Conservation (phyloP, 2,113 vertebrate genomes). For the Phylloscopus whistleri region DNA sequence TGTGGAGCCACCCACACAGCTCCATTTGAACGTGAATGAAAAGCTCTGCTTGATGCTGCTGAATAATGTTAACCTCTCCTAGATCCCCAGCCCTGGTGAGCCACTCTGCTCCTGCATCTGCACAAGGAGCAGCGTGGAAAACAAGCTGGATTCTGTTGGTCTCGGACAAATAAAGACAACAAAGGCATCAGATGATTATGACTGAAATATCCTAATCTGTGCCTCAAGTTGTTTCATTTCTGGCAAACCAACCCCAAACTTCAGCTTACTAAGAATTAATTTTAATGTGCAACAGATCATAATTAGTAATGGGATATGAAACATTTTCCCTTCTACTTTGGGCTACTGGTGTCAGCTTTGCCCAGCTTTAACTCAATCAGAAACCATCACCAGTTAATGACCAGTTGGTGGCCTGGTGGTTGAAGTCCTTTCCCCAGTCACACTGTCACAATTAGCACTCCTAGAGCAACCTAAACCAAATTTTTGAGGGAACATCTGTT, state of each 20-base stretch:
- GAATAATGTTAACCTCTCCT: slow-evolving; percentile 66
- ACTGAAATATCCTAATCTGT: background rate
- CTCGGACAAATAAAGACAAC: background rate
- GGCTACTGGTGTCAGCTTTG: background rate
- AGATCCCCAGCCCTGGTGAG: slow-evolving; percentile 51
- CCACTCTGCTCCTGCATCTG: slow-evolving; percentile 46
- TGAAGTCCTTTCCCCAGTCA: background rate
- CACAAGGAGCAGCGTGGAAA: background rate
- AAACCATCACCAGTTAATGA: background rate
- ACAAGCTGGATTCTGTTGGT: background rate
- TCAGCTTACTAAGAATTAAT: background rate
- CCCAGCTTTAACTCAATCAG: background rate
- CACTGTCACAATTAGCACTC: background rate
- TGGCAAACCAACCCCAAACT: background rate
- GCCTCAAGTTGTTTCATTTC: background rate
- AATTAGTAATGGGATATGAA: background rate
- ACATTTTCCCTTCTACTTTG: background rate
- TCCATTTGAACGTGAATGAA: slow-evolving; percentile 72
- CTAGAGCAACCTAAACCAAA: background rate
- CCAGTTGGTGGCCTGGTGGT: background rate
- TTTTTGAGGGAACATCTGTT: background rate
- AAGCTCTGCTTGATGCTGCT: slow-evolving; percentile 61
- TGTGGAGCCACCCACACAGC: slow-evolving; percentile 84
- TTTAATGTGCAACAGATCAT: background rate
- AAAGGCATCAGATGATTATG: background rate